phyloP scores from a whole-genome alignment of 2,797 vertebrate genomes.

The Malacoctenus gilli region DNA sequence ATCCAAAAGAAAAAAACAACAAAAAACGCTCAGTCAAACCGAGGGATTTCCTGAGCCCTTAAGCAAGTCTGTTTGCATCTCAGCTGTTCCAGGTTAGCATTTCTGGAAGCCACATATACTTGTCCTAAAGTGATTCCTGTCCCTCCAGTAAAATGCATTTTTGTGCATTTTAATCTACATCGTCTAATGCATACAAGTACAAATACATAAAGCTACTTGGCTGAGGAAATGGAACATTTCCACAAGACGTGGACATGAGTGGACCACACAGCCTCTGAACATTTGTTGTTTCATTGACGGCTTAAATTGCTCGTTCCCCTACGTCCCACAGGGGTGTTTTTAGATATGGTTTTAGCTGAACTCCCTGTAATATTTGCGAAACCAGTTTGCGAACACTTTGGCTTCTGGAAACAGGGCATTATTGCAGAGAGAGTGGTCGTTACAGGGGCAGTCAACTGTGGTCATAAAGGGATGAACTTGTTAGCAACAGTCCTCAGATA shows the following conservation, averaged over 20 bases:
- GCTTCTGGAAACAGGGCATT: not conserved
- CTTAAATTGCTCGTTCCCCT: not conserved
- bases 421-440: not conserved
- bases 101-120: too few species aligned
- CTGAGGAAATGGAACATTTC: not conserved
- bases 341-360: not conserved
- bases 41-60: slow-evolving; percentile 1
- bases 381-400: not conserved
- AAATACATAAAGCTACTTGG: too few species aligned
- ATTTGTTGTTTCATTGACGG: not conserved
- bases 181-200: too few species aligned
- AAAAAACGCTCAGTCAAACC: not conserved
- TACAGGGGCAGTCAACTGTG: not conserved
- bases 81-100: not conserved
- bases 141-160: too few species aligned
- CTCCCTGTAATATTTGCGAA: not conserved
- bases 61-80: slow-evolving; percentile 4
- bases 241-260: not conserved
- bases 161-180: too few species aligned
- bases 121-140: too few species aligned
- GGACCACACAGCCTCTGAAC: not conserved
- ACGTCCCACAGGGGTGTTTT: not conserved
- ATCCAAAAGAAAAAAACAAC: too few species aligned
- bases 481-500: not conserved
- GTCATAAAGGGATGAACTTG: not conserved